Conservation (phyloP, 92 coral and sea anemone genomes). For the Porites rus region DNA sequence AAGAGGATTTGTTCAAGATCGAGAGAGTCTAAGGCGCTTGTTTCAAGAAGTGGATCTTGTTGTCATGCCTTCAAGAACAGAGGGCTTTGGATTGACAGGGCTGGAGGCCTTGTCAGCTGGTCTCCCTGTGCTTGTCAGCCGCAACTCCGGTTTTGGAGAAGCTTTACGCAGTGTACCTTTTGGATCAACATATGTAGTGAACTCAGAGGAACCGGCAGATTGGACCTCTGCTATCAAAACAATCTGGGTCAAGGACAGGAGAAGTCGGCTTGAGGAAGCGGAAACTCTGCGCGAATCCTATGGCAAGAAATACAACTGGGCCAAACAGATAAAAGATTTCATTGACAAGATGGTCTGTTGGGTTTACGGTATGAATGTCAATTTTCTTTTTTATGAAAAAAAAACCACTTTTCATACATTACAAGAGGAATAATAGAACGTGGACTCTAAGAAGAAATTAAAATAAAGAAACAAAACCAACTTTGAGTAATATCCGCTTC, state of each 20-base stretch:
- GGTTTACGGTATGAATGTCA: neutral
- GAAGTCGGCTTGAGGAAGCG: neutral
- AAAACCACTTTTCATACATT: too few relatives aligned
- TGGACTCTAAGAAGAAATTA: too few relatives aligned
- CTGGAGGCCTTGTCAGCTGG: constrained; percentile 21
- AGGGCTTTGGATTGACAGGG: constrained; percentile 16
- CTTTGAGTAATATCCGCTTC: too few relatives aligned
- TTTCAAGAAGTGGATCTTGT: constrained; percentile 16
- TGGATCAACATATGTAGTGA: constrained; percentile 5
- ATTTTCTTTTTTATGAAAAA: too few relatives aligned
- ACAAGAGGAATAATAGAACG: too few relatives aligned
- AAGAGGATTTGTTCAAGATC: neutral
- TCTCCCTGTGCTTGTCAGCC: constrained; percentile 21
- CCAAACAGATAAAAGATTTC: constrained; percentile 2
- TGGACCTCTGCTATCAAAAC: constrained; percentile 5
- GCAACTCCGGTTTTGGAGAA: constrained; percentile 24
- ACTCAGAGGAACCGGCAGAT: neutral
- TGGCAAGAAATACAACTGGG: constrained; percentile 21
- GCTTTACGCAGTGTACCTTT: neutral
- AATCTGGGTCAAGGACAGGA: neutral
- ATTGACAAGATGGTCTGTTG: neutral
- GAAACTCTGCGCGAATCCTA: neutral
- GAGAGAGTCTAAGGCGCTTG: constrained; percentile 1
- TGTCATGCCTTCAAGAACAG: constrained; percentile 18
- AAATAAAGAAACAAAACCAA: too few relatives aligned